Evolutionary conservation across 2,113 vertebrate genomes (phyloP), one percentile per base, ranked within the genome.

Genomic region (Leptobrachium ailaonicum): DNA sequence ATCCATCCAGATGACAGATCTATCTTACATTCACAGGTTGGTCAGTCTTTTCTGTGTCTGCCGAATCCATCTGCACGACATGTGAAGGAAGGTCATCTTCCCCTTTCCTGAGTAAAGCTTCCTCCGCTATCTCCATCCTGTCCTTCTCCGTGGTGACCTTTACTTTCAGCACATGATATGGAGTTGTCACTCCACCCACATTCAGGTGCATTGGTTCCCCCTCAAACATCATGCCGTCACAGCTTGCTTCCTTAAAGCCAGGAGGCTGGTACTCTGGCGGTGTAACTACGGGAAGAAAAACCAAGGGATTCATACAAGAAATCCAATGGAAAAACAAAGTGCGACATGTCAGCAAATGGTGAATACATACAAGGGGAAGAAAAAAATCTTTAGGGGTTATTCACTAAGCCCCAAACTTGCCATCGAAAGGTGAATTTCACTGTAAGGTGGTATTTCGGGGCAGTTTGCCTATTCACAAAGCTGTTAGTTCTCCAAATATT

Each of bases 201-300:
- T 91, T 95, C 73, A 99, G 90, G 69, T 90, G 89, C 50, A 96
- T 87, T 0, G 96, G 95, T 53, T 96, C 93, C 44, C 90, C 94
- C 41, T 92, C 92, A 82, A 99, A 99, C 73, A 92, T 77, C 83
- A 97, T 84, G 58, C 84, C 88, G 75, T 88, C 87, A 0, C 87
- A 88, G 2, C 89, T 88, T 0, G 94, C 93, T 76, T 96, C 95
- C 86, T 90, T 97, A 84, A 99, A 99, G 13, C 97, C 96, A 0
- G 96, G 96, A 0, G 98, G 98, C n/a, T 99, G 96, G 88, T 99
- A 99, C 84, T 95, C 90, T 10, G 84, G 78, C 0, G 97, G 97
- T 2, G 97, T 99, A 41, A 98, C 97, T 99, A 85, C 53, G 82
- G 54, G 50, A 10, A 83, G 9, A 1, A 47, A 69, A 0, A 8